These are phyloP conservation scores for Bursaphelenchus mucronatus DNA, from an alignment of 1,140 invertebrate species.

Conservation along the genomic window DNA sequence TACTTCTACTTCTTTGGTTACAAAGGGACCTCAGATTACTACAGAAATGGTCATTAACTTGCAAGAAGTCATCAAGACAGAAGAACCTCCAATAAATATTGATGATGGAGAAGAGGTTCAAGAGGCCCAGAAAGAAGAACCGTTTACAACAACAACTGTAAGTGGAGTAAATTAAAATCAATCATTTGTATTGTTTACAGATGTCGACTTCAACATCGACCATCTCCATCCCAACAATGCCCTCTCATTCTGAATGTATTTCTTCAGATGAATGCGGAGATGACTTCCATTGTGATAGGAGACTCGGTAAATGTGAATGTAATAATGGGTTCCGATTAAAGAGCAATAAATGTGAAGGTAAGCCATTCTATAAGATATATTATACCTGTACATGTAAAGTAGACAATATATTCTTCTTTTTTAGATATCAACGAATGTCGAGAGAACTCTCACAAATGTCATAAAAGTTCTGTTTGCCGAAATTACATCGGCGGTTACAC, in stretches of 20 bases:
- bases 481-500: constrained; percentile 49
- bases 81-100: not conserved
- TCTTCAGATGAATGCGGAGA: constrained; percentile 49
- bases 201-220: not conserved
- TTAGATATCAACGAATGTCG: constrained; percentile 52
- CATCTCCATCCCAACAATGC: not conserved
- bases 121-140: not conserved
- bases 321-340: constrained; percentile 47
- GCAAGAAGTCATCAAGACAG: no score
- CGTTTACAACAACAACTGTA: no score
- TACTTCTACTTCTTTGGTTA: no score
- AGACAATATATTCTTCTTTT: constrained; percentile 24
- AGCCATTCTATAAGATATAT: not conserved
- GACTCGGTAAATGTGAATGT: constrained; percentile 45
- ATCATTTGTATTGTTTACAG: not conserved
- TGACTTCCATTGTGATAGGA: constrained; percentile 50
- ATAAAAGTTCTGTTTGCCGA: constrained; percentile 38
- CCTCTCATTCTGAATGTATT: constrained; percentile 28
- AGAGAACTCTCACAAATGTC: constrained; percentile 46
- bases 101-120: not conserved
- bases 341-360: constrained; percentile 36
- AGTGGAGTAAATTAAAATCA: not conserved
- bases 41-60: no score
- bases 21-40: no score
- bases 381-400: not conserved